phyloP scores from a whole-genome alignment of 1,140 invertebrate species.

The Parapsyche elsis region DNA sequence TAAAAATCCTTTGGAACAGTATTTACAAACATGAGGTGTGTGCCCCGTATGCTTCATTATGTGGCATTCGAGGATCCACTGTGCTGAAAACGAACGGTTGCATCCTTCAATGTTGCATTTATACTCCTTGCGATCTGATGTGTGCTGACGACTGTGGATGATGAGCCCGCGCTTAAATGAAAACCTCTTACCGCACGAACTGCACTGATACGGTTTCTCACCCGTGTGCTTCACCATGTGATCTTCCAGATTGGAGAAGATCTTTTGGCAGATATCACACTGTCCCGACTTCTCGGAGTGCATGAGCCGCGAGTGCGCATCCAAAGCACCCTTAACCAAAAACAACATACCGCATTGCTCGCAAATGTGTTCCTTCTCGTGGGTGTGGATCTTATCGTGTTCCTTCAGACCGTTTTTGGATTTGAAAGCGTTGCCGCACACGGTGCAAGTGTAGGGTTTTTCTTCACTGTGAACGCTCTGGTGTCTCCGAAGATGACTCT shows the following conservation, averaged over 20 bases:
- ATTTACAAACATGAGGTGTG: constrained; percentile 62
- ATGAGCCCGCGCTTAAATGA: constrained; percentile 60
- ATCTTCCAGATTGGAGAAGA: constrained; percentile 58
- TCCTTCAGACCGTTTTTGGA: constrained; percentile 59
- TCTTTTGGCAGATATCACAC: constrained; percentile 62
- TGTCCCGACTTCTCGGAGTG: constrained; percentile 64
- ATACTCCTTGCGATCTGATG: constrained; percentile 26
- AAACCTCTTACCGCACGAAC: constrained; percentile 58
- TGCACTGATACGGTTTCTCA: constrained; percentile 51
- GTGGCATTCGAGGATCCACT: constrained; percentile 64
- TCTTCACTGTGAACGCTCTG: constrained; percentile 62
- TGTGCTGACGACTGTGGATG: constrained; percentile 60
- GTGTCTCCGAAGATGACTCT: constrained; percentile 55
- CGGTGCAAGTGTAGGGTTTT: constrained; percentile 70
- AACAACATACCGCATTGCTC: constrained; percentile 33
- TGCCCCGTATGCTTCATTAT: constrained; percentile 64
- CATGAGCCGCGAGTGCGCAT: constrained; percentile 61
- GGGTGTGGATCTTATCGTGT: constrained; percentile 51
- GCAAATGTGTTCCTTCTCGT: constrained; percentile 29
- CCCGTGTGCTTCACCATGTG: constrained; percentile 57
- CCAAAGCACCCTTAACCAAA: constrained; percentile 57
- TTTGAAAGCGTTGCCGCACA: constrained; percentile 72
- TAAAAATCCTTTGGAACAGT: constrained; percentile 63
- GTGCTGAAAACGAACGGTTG: constrained; percentile 59
- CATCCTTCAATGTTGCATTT: not conserved